Percentiles rank a stretch among this genome's conserved stretches.
Evolutionary conservation across 2,888 invertebrate genomes (phyloP).

Genomic region (Apodemia zela): DNA sequence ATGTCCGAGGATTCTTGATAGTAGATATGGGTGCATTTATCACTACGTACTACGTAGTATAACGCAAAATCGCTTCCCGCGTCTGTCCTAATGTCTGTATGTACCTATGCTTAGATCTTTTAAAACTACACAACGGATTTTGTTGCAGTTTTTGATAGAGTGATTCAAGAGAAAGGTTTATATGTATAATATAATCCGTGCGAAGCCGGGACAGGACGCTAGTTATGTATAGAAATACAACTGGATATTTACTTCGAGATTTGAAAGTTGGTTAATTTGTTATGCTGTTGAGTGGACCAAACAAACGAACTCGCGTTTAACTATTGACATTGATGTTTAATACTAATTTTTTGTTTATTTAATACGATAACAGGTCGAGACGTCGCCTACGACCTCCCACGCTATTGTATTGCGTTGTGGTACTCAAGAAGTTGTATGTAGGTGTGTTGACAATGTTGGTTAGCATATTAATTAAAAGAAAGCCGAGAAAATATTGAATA

Average conservation of each 20-base stretch:
- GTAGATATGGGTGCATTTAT: too few species aligned
- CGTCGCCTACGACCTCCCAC: constrained; percentile 34
- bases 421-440: constrained; percentile 39
- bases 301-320: constrained; percentile 1
- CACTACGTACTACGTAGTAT: too few species aligned
- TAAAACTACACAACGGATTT: too few species aligned
- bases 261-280: not conserved
- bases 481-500: constrained; percentile 67
- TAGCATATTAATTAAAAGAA: constrained; percentile 78
- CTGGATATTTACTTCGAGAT: not conserved
- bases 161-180: too few species aligned
- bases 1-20: too few species aligned
- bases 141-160: too few species aligned
- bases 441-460: constrained; percentile 74
- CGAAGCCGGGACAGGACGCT: too few species aligned
- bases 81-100: too few species aligned
- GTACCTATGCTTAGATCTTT: too few species aligned
- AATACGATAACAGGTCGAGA: constrained; percentile 10
- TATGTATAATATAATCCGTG: too few species aligned
- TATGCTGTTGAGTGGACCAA: not conserved
- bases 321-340: constrained; percentile 6
- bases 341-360: constrained; percentile 11
- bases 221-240: not conserved
- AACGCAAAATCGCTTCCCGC: too few species aligned
- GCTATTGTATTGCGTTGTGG: constrained; percentile 26